A percentile compares a stretch with the other conserved stretches of the same genome.
phyloP scores from a whole-genome alignment of 2,113 vertebrate genomes.

The Mesoclemmys tuberculata region DNA sequence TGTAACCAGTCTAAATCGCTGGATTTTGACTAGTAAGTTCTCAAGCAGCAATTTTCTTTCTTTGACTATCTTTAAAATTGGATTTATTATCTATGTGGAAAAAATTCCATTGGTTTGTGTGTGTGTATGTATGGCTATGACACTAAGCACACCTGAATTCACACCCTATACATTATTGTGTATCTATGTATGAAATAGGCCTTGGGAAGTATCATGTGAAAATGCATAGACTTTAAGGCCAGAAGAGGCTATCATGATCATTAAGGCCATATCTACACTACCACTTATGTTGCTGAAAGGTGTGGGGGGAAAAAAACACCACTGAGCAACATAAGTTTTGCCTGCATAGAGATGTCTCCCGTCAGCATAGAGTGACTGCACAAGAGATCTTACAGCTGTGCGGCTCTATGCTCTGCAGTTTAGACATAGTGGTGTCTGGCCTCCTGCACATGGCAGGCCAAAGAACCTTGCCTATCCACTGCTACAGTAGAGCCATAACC shows the following conservation, averaged over 20 bases:
- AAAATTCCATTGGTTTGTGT: not conserved
- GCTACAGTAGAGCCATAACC: not conserved
- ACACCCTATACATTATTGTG: not conserved
- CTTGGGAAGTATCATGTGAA: not conserved
- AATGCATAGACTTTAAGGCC: not conserved
- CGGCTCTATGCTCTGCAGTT: too few relatives aligned
- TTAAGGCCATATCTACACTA: not conserved
- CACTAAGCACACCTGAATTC: not conserved
- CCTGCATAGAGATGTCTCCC: too few relatives aligned
- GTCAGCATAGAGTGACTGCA: too few relatives aligned
- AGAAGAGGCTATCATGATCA: not conserved
- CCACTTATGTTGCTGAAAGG: too few relatives aligned
- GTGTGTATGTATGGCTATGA: not conserved
- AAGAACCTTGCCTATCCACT: not conserved
- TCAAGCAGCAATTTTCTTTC: not conserved
- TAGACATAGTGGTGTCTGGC: not conserved
- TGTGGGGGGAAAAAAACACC: too few relatives aligned
- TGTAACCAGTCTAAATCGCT: not conserved
- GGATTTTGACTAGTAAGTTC: not conserved
- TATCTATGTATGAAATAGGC: not conserved
- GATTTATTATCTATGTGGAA: not conserved
- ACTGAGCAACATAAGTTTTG: too few relatives aligned
- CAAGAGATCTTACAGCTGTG: too few relatives aligned
- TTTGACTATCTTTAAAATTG: not conserved
- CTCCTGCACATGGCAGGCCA: not conserved